Evolutionary conservation across 2,113 vertebrate species (phyloP).

Genomic region (Boulengeromyrus knoepffleri): DNA sequence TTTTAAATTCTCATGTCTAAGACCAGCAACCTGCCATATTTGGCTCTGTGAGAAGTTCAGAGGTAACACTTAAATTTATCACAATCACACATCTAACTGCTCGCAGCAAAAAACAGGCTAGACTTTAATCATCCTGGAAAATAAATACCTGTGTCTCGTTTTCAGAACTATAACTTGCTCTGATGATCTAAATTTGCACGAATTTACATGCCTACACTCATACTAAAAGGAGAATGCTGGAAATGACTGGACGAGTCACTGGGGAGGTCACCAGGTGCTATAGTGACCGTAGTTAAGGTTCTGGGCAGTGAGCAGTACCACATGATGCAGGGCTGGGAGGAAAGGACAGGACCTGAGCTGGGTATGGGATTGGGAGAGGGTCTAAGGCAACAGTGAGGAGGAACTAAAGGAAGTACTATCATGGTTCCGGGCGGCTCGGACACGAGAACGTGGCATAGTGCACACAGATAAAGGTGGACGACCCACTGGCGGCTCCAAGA

Average conservation of each 20-base stretch:
- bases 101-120: background rate
- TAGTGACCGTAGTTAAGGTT: background rate
- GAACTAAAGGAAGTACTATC: background rate
- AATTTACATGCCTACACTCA: background rate
- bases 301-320: background rate
- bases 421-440: no score
- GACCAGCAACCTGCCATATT: constrained; percentile 18
- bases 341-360: background rate
- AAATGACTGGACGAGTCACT: background rate
- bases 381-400: background rate
- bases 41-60: constrained; percentile 14
- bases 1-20: constrained; percentile 43
- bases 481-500: no score
- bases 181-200: background rate
- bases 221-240: background rate
- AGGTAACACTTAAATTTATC: constrained; percentile 7
- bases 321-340: background rate
- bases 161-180: background rate
- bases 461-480: no score
- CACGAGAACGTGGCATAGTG: no score
- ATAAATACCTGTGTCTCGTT: background rate
- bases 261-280: constrained; percentile 25
- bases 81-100: background rate
- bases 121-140: background rate
- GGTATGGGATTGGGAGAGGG: background rate